phyloP scores from a whole-genome alignment of 2,113 vertebrate species.

The Chitala chitala region DNA sequence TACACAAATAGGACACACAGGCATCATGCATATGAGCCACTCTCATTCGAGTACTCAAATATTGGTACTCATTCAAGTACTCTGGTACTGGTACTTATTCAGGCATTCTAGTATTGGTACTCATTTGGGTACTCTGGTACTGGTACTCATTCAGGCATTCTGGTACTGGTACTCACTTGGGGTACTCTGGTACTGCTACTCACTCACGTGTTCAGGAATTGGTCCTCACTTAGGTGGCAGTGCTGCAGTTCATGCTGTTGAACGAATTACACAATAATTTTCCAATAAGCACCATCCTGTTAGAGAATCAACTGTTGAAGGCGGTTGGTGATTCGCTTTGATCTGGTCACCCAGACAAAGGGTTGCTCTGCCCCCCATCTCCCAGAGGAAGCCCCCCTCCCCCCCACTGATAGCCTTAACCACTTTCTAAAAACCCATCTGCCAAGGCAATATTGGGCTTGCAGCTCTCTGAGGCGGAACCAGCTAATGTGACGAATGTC shows the following conservation, averaged over 20 bases:
- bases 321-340: slow-evolving; percentile 51
- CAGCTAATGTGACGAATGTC: background rate
- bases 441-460: slow-evolving; percentile 16
- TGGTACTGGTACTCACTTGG: no score
- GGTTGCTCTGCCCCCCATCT: slow-evolving; percentile 47
- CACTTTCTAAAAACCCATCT: slow-evolving; percentile 52
- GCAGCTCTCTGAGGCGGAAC: background rate
- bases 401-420: slow-evolving; percentile 47
- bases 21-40: no score
- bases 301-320: slow-evolving; percentile 50
- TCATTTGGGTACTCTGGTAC: no score
- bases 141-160: no score
- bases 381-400: slow-evolving; percentile 40
- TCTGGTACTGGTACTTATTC: no score
- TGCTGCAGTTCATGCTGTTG: background rate
- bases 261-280: background rate
- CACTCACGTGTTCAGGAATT: no score
- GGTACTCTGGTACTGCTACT: no score
- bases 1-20: no score
- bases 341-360: slow-evolving; percentile 53
- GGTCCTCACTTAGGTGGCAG: background rate
- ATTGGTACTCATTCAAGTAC: no score
- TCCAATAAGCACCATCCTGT: background rate
- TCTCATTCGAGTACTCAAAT: no score
- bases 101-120: no score